A percentile compares a stretch with the other conserved stretches of the same genome.
These are phyloP conservation scores for Ectropis grisescens DNA, from an alignment of 1,140 invertebrate genomes.

Conservation along the genomic window DNA sequence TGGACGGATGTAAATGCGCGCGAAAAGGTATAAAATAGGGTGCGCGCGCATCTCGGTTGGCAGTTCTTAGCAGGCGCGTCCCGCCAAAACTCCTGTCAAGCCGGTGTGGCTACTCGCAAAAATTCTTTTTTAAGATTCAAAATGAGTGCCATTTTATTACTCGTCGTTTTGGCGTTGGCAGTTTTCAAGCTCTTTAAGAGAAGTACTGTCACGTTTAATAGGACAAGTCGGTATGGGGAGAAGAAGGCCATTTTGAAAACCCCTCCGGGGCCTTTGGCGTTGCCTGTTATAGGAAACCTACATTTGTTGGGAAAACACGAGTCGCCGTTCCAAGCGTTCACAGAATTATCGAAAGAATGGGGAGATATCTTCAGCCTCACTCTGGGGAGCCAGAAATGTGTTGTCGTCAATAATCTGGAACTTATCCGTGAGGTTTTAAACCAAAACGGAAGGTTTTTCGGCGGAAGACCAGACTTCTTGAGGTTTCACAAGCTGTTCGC, in stretches of 20 bases:
- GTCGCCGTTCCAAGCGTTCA: slow-evolving; percentile 82
- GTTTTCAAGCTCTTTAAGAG: slow-evolving; percentile 37
- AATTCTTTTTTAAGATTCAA: slow-evolving; percentile 11
- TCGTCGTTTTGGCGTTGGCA: slow-evolving; percentile 28
- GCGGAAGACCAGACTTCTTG: slow-evolving; percentile 84
- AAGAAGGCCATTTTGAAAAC: slow-evolving; percentile 5
- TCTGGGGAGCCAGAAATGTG: slow-evolving; percentile 78
- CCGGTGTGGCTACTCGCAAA: background rate
- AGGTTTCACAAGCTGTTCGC: slow-evolving; percentile 66
- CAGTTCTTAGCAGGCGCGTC: slow-evolving; percentile 39
- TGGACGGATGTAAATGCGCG: slow-evolving; percentile 24
- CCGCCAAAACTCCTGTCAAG: slow-evolving; percentile 32
- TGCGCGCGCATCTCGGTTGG: slow-evolving; percentile 3
- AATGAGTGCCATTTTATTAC: slow-evolving; percentile 53
- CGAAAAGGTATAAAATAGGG: slow-evolving; percentile 48
- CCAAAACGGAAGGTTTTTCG: slow-evolving; percentile 84
- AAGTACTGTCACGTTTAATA: slow-evolving; percentile 24
- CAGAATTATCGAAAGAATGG: slow-evolving; percentile 76
- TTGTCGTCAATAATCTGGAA: slow-evolving; percentile 83
- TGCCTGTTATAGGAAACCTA: slow-evolving; percentile 81
- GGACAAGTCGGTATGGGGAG: slow-evolving; percentile 23
- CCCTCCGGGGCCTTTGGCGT: slow-evolving; percentile 74
- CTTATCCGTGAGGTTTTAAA: slow-evolving; percentile 85
- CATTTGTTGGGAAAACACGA: slow-evolving; percentile 75
- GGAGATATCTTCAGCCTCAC: slow-evolving; percentile 83